Evolutionary conservation across 1,140 invertebrate species (phyloP), one percentile per base, ranked within the genome.

Genomic region (Papilio helenus): DNA sequence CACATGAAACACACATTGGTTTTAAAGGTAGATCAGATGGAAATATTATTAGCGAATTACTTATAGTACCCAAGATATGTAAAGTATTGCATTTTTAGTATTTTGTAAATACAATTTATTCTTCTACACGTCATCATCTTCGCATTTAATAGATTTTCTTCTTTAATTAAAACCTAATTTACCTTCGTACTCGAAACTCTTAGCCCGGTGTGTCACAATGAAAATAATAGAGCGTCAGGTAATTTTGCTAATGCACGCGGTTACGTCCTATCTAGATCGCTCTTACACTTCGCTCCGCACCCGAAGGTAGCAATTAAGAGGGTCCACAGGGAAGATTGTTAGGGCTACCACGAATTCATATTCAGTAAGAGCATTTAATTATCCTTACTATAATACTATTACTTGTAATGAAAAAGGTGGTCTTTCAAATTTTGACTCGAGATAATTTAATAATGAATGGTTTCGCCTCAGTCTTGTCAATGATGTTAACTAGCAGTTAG

Each of bases 231-330:
- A 91, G 88, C 86, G 85, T 84, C 84, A 87, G 88, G 91, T 92
- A 92, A 92, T 94, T 93, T 94, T 86, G 88, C 91, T 92, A 93
- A 94, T 94, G 92, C 89, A 93, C 84, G 92, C 85, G 92, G 92
- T 94, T 92, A 88, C 87, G 86, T 87, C 85, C 90, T 93, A 90
- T 94, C 91, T 92, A 86, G 89, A 91, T 92, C 85, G 87, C 88
- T 89, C 89, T 89, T 91, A 88, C 84, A 87, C 86, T 83, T 81
- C 78, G 82, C 80, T 83, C 85, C 74, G 72, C 81, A 83, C 80
- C 86, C 85, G 84, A 88, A 92, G 88, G 90, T 86, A 86, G 87
- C 88, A 92, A 92, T 93, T 94, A 94, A 87, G 87, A 88, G 88
- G 89, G 89, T 89, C 84, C 84, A 83, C 79, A 77, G 81, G 80